Percentiles rank a stretch among this genome's conserved stretches.
phyloP scores from a whole-genome alignment of 2,113 vertebrate species.

The Kryptolebias marmoratus region DNA sequence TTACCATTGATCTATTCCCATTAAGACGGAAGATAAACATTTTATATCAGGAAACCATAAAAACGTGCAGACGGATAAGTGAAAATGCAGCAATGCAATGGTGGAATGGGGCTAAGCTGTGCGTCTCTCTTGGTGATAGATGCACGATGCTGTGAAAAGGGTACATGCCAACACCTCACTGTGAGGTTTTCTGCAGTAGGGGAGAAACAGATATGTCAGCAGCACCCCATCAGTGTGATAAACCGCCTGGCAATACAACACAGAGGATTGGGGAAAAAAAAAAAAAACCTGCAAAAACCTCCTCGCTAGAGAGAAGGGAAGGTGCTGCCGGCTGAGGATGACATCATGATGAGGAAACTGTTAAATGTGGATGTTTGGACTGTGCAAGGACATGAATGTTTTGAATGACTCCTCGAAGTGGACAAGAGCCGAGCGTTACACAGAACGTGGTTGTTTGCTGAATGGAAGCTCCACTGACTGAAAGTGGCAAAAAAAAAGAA shows the following conservation, averaged over 20 bases:
- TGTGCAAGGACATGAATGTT: constrained; percentile 22
- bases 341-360: constrained; percentile 45
- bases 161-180: constrained; percentile 34
- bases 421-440: constrained; percentile 39
- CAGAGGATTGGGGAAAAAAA: constrained; percentile 39
- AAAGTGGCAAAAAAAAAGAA: constrained; percentile 20
- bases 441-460: constrained; percentile 46
- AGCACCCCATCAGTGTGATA: constrained; percentile 47
- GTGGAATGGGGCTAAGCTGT: constrained; percentile 21
- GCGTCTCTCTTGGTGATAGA: constrained; percentile 32
- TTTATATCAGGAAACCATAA: constrained; percentile 69
- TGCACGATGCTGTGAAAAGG: constrained; percentile 23
- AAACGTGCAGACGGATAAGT: constrained; percentile 51
- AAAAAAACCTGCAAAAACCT: constrained; percentile 19
- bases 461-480: constrained; percentile 50
- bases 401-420: constrained; percentile 44
- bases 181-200: constrained; percentile 35
- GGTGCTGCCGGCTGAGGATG: constrained; percentile 33
- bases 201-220: constrained; percentile 53
- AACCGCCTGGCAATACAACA: constrained; percentile 46
- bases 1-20: constrained; percentile 77
- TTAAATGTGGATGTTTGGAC: constrained; percentile 45
- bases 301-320: constrained; percentile 20
- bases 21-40: constrained; percentile 72
- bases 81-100: constrained; percentile 43